phyloP scores from a whole-genome alignment of 2,113 vertebrate genomes.

The Ancistrus triradiatus region DNA sequence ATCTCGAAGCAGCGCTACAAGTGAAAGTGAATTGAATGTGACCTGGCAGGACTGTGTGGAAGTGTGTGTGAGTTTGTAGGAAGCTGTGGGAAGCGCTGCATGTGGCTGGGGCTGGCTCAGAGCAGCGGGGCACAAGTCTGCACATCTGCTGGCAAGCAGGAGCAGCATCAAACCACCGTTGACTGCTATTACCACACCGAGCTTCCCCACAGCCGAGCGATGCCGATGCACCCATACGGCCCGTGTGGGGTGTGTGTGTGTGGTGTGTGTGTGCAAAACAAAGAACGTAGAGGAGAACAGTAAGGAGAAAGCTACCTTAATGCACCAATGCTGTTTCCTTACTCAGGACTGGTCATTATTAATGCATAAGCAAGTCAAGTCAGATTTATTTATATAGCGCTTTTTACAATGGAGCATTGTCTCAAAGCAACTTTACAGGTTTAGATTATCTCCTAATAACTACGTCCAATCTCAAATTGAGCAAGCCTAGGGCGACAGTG shows the following conservation, averaged over 20 bases:
- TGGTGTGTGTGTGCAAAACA: constrained; percentile 3
- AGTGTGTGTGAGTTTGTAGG: constrained; percentile 18
- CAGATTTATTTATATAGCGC: too few species aligned
- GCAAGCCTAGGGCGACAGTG: too few species aligned
- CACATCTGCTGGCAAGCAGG: constrained; percentile 82
- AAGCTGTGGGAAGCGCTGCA: constrained; percentile 37
- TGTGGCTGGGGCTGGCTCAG: constrained; percentile 39
- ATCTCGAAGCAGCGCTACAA: background rate
- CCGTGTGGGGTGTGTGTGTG: background rate
- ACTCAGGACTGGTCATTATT: background rate
- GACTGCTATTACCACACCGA: constrained; percentile 74
- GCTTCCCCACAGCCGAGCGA: constrained; percentile 7
- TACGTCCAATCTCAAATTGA: too few species aligned
- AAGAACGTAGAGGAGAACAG: background rate
- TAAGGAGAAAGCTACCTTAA: constrained; percentile 8
- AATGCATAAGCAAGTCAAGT: too few species aligned
- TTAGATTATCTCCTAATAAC: too few species aligned
- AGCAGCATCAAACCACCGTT: constrained; percentile 80
- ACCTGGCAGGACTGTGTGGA: constrained; percentile 16
- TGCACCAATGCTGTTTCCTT: constrained; percentile 14
- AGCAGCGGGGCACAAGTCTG: constrained; percentile 62
- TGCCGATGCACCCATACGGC: constrained; percentile 1
- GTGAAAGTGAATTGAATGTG: constrained; percentile 30
- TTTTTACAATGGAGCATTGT: too few species aligned
- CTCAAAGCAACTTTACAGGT: too few species aligned